These are phyloP conservation scores for Ephialtes manifestator DNA, from an alignment of 2,888 invertebrate species.

Conservation along the genomic window DNA sequence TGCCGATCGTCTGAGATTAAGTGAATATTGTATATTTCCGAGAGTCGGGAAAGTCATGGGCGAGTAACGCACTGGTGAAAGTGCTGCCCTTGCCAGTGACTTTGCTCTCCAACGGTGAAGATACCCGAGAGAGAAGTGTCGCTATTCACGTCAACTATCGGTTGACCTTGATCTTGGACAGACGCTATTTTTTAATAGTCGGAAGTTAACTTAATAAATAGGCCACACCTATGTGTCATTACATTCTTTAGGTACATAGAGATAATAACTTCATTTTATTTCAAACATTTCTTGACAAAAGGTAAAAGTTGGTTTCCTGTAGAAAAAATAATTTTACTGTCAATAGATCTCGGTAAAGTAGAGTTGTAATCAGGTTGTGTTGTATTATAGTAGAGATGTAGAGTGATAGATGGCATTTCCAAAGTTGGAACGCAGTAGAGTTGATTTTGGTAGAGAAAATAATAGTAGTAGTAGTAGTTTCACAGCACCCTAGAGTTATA, in stretches of 20 bases:
- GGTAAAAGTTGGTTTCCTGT: too few species aligned
- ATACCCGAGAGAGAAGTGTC: background rate
- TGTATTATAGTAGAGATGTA: background rate
- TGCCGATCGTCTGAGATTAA: background rate
- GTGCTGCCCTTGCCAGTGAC: slow-evolving; percentile 31
- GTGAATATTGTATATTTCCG: slow-evolving; percentile 1
- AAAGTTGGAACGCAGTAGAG: background rate
- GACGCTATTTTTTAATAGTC: background rate
- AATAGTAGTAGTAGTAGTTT: too few species aligned
- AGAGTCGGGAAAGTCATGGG: slow-evolving; percentile 32
- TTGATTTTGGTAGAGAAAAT: too few species aligned
- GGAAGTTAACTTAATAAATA: background rate
- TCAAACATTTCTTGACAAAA: too few species aligned
- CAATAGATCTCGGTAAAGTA: too few species aligned
- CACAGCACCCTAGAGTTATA: too few species aligned
- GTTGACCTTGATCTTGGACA: slow-evolving; percentile 14
- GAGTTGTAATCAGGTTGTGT: background rate
- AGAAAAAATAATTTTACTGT: background rate
- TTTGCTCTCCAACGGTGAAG: background rate
- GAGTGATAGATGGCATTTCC: background rate
- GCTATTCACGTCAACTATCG: background rate
- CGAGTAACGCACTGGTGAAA: slow-evolving; percentile 30
- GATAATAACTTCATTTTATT: background rate
- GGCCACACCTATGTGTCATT: background rate
- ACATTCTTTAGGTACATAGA: background rate